These are phyloP conservation scores for Amblyjoppa proteus DNA, from an alignment of 2,888 invertebrate genomes.

Conservation along the genomic window DNA sequence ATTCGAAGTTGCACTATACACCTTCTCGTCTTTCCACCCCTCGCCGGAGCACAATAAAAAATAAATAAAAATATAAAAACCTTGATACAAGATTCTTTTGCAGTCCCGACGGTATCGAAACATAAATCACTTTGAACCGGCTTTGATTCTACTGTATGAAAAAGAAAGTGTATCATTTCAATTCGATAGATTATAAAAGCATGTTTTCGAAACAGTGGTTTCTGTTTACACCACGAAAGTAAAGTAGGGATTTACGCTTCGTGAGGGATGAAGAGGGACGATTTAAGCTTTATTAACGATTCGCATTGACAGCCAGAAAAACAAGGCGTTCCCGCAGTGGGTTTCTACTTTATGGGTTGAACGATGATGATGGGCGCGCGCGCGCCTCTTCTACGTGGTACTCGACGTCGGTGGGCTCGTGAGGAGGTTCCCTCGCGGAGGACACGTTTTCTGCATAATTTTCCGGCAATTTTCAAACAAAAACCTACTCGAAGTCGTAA, in stretches of 20 bases:
- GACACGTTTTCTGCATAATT: constrained; percentile 77
- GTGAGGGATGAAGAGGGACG: constrained; percentile 15
- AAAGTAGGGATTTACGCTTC: constrained; percentile 41
- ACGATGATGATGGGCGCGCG: constrained; percentile 59
- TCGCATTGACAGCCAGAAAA: constrained; percentile 56
- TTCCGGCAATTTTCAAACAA: constrained; percentile 75
- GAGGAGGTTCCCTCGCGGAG: constrained; percentile 27
- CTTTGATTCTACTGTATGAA: neutral
- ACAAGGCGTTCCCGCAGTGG: constrained; percentile 64
- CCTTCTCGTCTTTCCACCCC: constrained; percentile 44
- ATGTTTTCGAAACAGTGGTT: constrained; percentile 30
- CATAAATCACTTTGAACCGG: constrained; percentile 32
- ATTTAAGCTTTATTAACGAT: constrained; percentile 67
- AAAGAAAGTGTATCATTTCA: constrained; percentile 41
- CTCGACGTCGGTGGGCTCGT: constrained; percentile 41
- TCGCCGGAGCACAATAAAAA: constrained; percentile 27
- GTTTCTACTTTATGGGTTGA: constrained; percentile 28
- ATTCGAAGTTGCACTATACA: constrained; percentile 16
- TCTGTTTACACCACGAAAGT: constrained; percentile 47
- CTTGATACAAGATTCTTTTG: constrained; percentile 40
- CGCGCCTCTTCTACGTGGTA: constrained; percentile 21
- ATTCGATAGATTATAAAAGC: constrained; percentile 1
- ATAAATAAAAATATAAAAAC: neutral
- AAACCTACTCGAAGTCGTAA: constrained; percentile 71
- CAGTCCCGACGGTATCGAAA: constrained; percentile 10